Evolutionary conservation across 2,888 invertebrate species (phyloP), one percentile per base, ranked within the genome.

Genomic region (Cactoblastis cactorum): DNA sequence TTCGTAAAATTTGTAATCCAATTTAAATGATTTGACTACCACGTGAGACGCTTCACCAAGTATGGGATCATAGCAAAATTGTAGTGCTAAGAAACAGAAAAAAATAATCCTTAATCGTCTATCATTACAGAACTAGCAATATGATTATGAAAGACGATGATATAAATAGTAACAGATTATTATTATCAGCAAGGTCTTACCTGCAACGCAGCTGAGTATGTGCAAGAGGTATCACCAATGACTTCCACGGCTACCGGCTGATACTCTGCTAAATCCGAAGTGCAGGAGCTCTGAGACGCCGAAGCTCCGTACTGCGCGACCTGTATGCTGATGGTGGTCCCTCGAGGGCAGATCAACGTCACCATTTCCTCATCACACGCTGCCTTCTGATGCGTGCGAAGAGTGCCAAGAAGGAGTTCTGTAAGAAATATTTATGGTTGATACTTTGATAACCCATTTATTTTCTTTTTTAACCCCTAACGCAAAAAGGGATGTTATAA

Each of bases 281-380:
- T 77, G 50, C 90, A 90, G 17, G 90, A 86, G 11, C 86, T 85
- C 45, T 91, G 91, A 0, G 83, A 73, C 0, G 80, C 81, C 0
- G 93, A 92, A 24, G 95, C 93, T 11, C 97, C 97, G 71, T 97
- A 97, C 74, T 96, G 96, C n/a, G 97, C 97, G 65, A 96, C 91
- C 65, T 96, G 95, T 63, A 98, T 95, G 67, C 95, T 94, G 75
- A 98, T 97, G 67, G 96, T 95, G 33, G 98, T 98, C 49, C 96
- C 96, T 43, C 94, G 91, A 22, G 98, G 98, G 83, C 98, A 98
- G 72, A 94, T 94, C 56, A 98, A 91, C 45, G 94, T 93, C 77
- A 98, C 94, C 77, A 93, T 92, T 72, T 98, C 96, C 57, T 96
- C 96, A 86, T 98, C 97, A 85, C 98, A 98, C 48, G 96, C 96